These are phyloP conservation scores for Hipparchia sbordonii DNA, from an alignment of 2,888 invertebrate species.

Conservation along the genomic window DNA sequence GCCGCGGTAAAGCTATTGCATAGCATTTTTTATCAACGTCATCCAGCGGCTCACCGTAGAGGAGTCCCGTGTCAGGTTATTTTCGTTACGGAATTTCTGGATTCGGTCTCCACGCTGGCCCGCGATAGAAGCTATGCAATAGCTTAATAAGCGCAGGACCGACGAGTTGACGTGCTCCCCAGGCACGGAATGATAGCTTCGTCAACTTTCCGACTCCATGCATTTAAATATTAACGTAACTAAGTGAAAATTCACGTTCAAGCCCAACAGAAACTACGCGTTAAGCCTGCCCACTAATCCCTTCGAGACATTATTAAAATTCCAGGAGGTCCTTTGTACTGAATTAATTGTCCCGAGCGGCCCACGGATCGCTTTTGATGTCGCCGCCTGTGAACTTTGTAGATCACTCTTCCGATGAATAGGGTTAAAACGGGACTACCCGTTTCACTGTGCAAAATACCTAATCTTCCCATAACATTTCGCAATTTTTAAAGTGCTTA, in stretches of 20 bases:
- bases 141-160: too few relatives aligned
- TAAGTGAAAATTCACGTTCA: slow-evolving; percentile 2
- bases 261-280: slow-evolving; percentile 1
- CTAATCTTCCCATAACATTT: neutral
- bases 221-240: slow-evolving; percentile 1
- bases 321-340: slow-evolving; percentile 35
- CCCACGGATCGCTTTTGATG: slow-evolving; percentile 35
- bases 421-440: slow-evolving; percentile 9
- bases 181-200: too few relatives aligned
- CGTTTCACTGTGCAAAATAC: neutral
- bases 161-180: too few relatives aligned
- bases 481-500: neutral
- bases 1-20: too few relatives aligned
- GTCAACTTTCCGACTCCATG: too few relatives aligned
- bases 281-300: slow-evolving; percentile 25
- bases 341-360: slow-evolving; percentile 32
- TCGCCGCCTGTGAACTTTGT: slow-evolving; percentile 32
- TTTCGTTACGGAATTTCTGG: too few relatives aligned
- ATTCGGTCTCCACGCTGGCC: too few relatives aligned
- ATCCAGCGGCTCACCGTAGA: too few relatives aligned
- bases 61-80: too few relatives aligned
- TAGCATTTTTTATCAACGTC: too few relatives aligned
- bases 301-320: slow-evolving; percentile 39
- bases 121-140: too few relatives aligned
- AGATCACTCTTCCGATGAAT: slow-evolving; percentile 21